phyloP scores from a whole-genome alignment of 2,113 vertebrate genomes.

The Cacatua alba region DNA sequence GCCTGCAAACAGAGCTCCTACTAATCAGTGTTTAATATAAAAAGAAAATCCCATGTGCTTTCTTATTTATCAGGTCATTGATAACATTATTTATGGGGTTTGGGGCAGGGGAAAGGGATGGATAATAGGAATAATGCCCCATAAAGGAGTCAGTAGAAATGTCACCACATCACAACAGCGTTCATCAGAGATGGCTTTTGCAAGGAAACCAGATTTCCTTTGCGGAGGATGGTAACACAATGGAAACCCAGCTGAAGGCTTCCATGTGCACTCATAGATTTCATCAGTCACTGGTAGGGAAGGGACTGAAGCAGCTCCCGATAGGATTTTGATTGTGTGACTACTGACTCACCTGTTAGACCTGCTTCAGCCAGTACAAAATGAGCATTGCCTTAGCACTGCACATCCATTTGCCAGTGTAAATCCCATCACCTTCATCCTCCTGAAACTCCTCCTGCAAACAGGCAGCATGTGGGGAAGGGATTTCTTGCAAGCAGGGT shows the following conservation, averaged over 20 bases:
- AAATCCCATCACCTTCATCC: not conserved
- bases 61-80: not conserved
- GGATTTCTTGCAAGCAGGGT: not conserved
- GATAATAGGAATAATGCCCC: not conserved
- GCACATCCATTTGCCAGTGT: not conserved
- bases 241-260: not conserved
- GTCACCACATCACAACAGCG: accelerated
- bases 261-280: not conserved
- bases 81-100: not conserved
- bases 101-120: not conserved
- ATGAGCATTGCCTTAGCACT: not conserved
- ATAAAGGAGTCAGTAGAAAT: accelerated
- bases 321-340: not conserved
- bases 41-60: not conserved
- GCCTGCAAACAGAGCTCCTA: not conserved
- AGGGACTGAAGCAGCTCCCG: not conserved
- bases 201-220: not conserved
- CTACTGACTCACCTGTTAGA: not conserved
- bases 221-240: not conserved
- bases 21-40: not conserved
- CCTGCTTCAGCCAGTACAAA: not conserved
- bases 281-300: not conserved
- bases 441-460: not conserved
- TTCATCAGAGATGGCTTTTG: not conserved
- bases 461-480: not conserved